Evolutionary conservation across 1,140 invertebrate genomes (phyloP).

Genomic region (Eupeodes corollae): DNA sequence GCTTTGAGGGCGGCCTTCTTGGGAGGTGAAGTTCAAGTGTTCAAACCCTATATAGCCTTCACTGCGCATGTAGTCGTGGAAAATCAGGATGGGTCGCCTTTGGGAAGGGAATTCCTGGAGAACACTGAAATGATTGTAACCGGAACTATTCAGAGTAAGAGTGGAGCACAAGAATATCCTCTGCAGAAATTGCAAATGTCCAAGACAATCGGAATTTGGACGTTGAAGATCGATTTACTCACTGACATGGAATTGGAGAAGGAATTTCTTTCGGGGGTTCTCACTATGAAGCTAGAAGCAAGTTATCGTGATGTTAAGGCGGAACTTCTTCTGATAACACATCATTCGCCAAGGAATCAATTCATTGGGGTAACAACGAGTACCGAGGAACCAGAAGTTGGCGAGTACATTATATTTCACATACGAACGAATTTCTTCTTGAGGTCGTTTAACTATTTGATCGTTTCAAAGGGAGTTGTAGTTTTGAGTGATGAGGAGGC

Average conservation of each 20-base stretch:
- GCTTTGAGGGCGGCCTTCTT: constrained; percentile 71
- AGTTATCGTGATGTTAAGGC: constrained; percentile 53
- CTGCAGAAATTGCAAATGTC: constrained; percentile 44
- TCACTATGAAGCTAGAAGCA: constrained; percentile 55
- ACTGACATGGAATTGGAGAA: constrained; percentile 40
- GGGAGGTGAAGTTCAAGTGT: constrained; percentile 81
- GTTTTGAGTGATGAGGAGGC: constrained; percentile 57
- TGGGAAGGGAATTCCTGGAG: constrained; percentile 44
- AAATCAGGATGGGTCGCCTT: constrained; percentile 63
- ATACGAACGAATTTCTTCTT: constrained; percentile 85
- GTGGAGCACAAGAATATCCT: constrained; percentile 46
- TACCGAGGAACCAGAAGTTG: constrained; percentile 73
- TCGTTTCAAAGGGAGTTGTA: constrained; percentile 80
- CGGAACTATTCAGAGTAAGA: constrained; percentile 43
- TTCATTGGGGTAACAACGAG: constrained; percentile 82
- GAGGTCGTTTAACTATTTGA: constrained; percentile 79
- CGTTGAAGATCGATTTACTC: constrained; percentile 61
- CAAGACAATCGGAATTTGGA: constrained; percentile 56
- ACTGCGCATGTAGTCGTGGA: constrained; percentile 55
- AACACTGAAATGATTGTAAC: constrained; percentile 49
- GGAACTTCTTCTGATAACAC: constrained; percentile 57
- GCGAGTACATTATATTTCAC: constrained; percentile 90
- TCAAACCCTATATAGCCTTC: constrained; percentile 81
- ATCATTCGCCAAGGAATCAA: constrained; percentile 72
- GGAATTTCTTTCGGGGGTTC: constrained; percentile 53